phyloP scores from a whole-genome alignment of 2,113 vertebrate genomes.

The Gadus macrocephalus region DNA sequence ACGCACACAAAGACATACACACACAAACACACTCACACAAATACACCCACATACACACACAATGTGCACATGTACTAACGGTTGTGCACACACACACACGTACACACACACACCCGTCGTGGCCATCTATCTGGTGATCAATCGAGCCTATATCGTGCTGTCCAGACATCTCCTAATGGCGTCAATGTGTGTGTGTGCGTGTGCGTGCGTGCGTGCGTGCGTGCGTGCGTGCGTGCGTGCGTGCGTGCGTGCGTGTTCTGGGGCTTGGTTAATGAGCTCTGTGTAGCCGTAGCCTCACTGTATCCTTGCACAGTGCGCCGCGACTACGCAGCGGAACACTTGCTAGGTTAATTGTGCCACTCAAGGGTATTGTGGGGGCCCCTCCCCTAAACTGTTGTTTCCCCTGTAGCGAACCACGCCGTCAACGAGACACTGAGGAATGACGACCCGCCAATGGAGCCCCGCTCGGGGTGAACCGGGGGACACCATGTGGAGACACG shows the following conservation, averaged over 20 bases:
- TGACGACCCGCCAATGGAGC: slow-evolving; percentile 3
- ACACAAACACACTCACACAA: too few relatives aligned
- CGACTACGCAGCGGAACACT: slow-evolving; percentile 11
- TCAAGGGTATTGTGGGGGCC: slow-evolving; percentile 18
- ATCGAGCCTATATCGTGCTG: slow-evolving; percentile 1
- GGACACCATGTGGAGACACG: slow-evolving; percentile 2
- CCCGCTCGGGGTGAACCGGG: slow-evolving; percentile 24
- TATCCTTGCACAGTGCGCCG: slow-evolving; percentile 6
- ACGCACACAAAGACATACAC: too few relatives aligned
- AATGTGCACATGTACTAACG: too few relatives aligned
- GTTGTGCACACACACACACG: too few relatives aligned
- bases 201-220: too few relatives aligned
- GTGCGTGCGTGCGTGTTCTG: too few relatives aligned
- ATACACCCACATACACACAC: too few relatives aligned
- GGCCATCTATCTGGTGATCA: neutral
- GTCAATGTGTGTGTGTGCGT: too few relatives aligned
- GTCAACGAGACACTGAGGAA: slow-evolving; percentile 28
- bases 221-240: too few relatives aligned
- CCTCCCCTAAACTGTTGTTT: slow-evolving; percentile 16
- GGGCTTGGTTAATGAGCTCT: too few relatives aligned
- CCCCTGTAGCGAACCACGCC: slow-evolving; percentile 22
- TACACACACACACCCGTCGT: too few relatives aligned
- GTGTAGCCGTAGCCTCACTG: neutral
- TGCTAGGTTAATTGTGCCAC: slow-evolving; percentile 23
- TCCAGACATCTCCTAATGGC: neutral